These are phyloP conservation scores for Osmerus mordax DNA, from an alignment of 2,113 vertebrate species.

Conservation along the genomic window DNA sequence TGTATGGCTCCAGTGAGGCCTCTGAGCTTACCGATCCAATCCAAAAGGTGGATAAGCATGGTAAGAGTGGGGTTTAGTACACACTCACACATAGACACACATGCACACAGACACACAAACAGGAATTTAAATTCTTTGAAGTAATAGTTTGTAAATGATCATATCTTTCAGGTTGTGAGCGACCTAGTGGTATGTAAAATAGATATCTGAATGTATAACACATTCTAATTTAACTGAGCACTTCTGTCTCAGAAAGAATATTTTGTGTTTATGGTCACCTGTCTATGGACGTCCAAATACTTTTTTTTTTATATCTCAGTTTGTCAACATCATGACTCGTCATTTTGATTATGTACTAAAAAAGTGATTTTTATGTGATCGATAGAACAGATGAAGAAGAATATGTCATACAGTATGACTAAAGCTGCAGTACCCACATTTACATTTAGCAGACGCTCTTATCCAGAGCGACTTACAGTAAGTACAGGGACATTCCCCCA, in stretches of 20 bases:
- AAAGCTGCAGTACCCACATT: no score
- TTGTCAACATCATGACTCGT: no score
- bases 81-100: background rate
- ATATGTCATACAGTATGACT: no score
- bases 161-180: conserved; percentile 57
- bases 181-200: conserved; percentile 56
- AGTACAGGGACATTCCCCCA: no score
- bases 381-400: no score
- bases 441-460: no score
- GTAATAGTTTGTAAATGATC: conserved; percentile 3
- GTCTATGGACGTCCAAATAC: no score
- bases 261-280: no score
- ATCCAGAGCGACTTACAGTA: no score
- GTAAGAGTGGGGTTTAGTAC: conserved; percentile 68
- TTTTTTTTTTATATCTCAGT: no score
- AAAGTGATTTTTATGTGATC: no score
- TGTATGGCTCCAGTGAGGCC: conserved; percentile 84
- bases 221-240: background rate
- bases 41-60: conserved; percentile 79
- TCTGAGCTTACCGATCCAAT: conserved; percentile 81
- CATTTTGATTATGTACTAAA: no score
- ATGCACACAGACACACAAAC: background rate
- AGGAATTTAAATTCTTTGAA: background rate
- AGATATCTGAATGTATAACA: background rate
- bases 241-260: background rate